Conservation (phyloP, 2,797 vertebrate genomes). For the Hemitrygon akajei region DNA sequence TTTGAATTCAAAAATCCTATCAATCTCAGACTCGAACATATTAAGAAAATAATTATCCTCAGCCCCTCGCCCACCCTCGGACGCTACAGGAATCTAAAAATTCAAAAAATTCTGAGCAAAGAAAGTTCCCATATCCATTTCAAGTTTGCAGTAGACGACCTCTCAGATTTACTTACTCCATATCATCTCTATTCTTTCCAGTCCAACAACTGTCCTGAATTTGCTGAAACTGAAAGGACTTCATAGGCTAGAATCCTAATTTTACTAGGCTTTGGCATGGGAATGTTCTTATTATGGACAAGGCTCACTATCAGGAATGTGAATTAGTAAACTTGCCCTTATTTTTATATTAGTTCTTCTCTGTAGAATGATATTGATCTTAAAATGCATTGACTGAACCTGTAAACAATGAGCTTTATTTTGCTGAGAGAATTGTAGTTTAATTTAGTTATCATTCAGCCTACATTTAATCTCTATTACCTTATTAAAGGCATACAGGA, state of each 20-base stretch:
- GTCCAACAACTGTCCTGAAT: neutral
- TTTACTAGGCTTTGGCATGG: neutral
- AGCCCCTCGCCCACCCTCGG: too few relatives aligned
- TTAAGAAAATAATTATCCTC: too few relatives aligned
- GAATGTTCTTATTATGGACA: neutral
- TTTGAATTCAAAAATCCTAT: too few relatives aligned
- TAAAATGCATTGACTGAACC: neutral
- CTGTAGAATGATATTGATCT: neutral
- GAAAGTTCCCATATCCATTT: too few relatives aligned
- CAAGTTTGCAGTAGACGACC: too few relatives aligned
- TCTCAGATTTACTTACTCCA: neutral
- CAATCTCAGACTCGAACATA: too few relatives aligned
- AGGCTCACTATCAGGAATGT: neutral
- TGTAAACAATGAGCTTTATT: neutral
- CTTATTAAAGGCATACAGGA: neutral
- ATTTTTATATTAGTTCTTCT: neutral
- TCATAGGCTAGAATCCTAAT: neutral
- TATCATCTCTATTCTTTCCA: neutral
- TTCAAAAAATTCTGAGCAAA: too few relatives aligned
- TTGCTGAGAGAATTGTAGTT: neutral
- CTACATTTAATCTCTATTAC: neutral
- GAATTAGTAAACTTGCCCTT: neutral
- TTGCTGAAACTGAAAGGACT: neutral
- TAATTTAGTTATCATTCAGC: neutral
- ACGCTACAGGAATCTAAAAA: too few relatives aligned